Base-by-base conservation (phyloP, 1,140 invertebrate genomes). In the Archegozetes longisetosus region DNA sequence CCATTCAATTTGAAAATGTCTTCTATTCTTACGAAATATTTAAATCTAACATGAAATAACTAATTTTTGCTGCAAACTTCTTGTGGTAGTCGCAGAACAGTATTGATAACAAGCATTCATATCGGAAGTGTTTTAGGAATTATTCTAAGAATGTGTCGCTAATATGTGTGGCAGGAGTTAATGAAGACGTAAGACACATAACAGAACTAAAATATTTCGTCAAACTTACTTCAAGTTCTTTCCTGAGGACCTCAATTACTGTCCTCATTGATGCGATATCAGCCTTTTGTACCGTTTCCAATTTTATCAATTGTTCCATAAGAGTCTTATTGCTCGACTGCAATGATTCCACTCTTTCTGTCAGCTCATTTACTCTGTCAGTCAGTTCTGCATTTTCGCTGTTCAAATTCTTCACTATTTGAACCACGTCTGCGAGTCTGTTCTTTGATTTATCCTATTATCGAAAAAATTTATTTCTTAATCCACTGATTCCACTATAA, bases 341-440 rank as follows among this genome's bases (percentile, higher is more conserved):
- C 22, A 58, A 27, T 12, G 26, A 4, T 23, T 58, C 57, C 2
- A 58, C 57, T 25, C 49, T 58, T 24, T 50, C 46, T 14, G 57
- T n/a, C 26, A 58, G 48, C 24, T 58, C 57, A 53, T 58, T 58
- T 23, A 51, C 57, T n/a, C 57, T 40, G 24, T 58, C 57, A 24
- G 49, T 58, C 26, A 58, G 47, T 40, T 58, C 57, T n/a, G 57
- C 46, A 51, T 58, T 58, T 51, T 58, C 57, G 4, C 46, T 47
- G 40, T 58, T 58, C 9, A 58, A 32, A 46, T 58, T 58, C 25
- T 58, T 58, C 24, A 58, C 57, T 13, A 58, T 58, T 20, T 58
- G 48, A 17, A 58, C 57, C 17, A 58, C 51, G 40, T 58, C 57
- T 14, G 48, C 51, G 14, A 58, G 25, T 28, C 57, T 40, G 40